phyloP scores from a whole-genome alignment of 2,113 vertebrate genomes.

The Gavia stellata region DNA sequence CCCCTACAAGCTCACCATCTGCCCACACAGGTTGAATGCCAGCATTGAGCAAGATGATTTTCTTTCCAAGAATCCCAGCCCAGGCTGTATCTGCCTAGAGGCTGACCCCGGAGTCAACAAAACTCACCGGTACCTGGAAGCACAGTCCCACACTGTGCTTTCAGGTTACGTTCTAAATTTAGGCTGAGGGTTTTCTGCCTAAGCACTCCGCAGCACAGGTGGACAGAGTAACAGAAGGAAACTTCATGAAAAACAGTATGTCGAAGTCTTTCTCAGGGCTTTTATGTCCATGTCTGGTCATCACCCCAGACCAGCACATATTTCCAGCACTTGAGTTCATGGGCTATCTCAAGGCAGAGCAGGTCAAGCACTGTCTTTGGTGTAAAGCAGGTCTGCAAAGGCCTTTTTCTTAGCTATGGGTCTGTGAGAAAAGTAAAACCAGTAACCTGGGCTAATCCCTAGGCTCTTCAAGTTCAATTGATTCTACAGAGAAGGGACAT shows the following conservation, averaged over 20 bases:
- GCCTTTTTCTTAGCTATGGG: not conserved
- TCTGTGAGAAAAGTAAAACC: not conserved
- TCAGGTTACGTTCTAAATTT: not conserved
- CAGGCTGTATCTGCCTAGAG: not conserved
- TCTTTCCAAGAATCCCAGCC: not conserved
- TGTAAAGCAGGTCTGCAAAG: not conserved
- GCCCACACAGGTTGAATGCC: not conserved
- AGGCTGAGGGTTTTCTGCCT: not conserved
- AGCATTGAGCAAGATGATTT: not conserved
- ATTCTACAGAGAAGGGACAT: not conserved
- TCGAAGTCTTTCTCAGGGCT: not conserved
- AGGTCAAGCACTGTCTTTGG: not conserved
- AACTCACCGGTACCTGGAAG: not conserved
- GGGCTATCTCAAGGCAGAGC: not conserved
- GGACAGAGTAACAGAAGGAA: not conserved
- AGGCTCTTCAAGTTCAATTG: not conserved
- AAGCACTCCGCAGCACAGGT: not conserved
- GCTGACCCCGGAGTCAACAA: not conserved
- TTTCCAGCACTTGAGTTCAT: not conserved
- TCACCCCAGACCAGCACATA: not conserved
- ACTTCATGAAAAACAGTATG: not conserved
- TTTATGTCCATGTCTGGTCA: not conserved
- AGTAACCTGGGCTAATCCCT: not conserved
- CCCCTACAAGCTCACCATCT: not conserved
- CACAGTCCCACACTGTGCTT: not conserved